These are phyloP conservation scores for Apotomis betuletana DNA, from an alignment of 2,888 invertebrate genomes.

Conservation along the genomic window DNA sequence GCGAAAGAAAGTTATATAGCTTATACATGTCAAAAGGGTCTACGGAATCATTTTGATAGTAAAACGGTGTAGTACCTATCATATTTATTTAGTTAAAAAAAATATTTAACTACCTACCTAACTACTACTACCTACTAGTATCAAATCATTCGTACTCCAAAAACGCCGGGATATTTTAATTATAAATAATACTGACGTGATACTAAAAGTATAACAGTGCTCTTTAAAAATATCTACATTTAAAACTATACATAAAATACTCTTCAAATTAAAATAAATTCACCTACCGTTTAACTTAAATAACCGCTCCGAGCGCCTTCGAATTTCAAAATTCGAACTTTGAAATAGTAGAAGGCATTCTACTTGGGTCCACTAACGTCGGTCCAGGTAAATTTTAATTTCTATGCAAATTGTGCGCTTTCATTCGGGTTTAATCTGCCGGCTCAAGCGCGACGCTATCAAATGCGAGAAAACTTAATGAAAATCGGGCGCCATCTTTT, in stretches of 20 bases:
- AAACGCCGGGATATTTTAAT: no score
- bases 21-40: no score
- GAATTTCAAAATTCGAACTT: constrained; percentile 59
- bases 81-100: no score
- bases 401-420: constrained; percentile 81
- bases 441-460: constrained; percentile 72
- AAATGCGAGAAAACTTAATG: constrained; percentile 78
- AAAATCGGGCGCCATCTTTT: constrained; percentile 58
- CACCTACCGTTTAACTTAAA: constrained; percentile 15
- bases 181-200: no score
- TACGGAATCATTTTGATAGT: no score
- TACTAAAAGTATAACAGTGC: no score
- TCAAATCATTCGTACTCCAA: no score
- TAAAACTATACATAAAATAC: constrained; percentile 4
- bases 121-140: no score
- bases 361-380: constrained; percentile 71
- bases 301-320: constrained; percentile 33
- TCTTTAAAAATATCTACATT: no score
- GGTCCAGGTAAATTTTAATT: constrained; percentile 83
- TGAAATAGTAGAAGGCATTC: constrained; percentile 61
- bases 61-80: no score
- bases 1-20: no score
- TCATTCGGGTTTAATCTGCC: constrained; percentile 77
- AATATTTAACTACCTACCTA: no score
- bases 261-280: not conserved